Percentiles rank a stretch among this genome's conserved stretches.
Conservation (phyloP, 2,113 vertebrate genomes). For the Terrapene triunguis region DNA sequence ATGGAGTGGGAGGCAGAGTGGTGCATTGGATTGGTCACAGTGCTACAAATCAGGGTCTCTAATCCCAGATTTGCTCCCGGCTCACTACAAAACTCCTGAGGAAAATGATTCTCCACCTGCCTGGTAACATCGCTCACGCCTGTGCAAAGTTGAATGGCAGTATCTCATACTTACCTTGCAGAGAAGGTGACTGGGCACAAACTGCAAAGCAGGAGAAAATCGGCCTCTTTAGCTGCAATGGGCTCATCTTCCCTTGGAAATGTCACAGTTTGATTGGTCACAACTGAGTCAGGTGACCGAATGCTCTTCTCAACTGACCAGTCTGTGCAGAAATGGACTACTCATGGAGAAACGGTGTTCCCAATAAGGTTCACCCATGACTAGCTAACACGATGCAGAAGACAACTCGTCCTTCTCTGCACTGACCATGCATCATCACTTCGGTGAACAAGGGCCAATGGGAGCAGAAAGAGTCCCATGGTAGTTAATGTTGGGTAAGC, state of each 20-base stretch:
- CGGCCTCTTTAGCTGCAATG: not conserved
- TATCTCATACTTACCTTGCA: not conserved
- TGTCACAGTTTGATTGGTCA: not conserved
- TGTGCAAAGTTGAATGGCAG: not conserved
- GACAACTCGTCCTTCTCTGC: not conserved
- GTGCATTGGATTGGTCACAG: not conserved
- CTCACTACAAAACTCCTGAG: not conserved
- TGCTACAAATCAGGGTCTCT: not conserved
- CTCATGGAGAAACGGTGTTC: not conserved
- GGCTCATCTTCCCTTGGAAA: not conserved
- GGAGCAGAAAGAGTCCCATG: not conserved
- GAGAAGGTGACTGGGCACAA: not conserved
- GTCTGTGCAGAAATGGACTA: not conserved
- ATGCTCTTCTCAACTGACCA: not conserved
- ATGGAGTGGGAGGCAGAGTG: accelerated
- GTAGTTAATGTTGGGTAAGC: not conserved
- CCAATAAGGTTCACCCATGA: not conserved
- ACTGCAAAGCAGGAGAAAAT: not conserved
- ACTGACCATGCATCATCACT: not conserved
- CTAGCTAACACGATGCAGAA: accelerated
- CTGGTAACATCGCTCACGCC: not conserved
- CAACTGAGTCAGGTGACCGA: accelerated
- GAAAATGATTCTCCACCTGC: not conserved
- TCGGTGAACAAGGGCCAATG: not conserved
- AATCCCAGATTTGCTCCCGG: not conserved